Evolutionary conservation across 2,113 vertebrate species (phyloP).

Genomic region (Nothocercus julius): DNA sequence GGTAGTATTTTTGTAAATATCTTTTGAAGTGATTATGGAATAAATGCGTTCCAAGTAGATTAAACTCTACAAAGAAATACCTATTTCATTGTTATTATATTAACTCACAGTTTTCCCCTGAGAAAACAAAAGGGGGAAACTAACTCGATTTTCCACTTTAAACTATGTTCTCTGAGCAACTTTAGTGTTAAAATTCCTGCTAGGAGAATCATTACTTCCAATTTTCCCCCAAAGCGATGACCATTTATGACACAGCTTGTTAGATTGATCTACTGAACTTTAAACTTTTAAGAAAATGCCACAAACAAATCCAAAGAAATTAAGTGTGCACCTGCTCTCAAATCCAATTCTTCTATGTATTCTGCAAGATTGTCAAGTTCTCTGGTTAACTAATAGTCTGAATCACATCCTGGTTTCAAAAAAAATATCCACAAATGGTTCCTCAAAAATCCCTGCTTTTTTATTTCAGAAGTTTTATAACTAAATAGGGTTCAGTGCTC

Average conservation of each 20-base stretch:
- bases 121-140: conserved; percentile 24
- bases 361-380: neutral
- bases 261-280: conserved; percentile 24
- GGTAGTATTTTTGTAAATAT: conserved; percentile 8
- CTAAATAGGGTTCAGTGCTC: conserved; percentile 4
- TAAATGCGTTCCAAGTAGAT: conserved; percentile 8
- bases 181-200: conserved; percentile 45
- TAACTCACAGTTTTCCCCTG: conserved; percentile 3
- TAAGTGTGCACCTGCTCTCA: conserved; percentile 57
- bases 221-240: conserved; percentile 4
- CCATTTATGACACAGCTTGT: conserved; percentile 5
- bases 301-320: conserved; percentile 53
- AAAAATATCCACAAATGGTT: neutral
- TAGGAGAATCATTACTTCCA: conserved; percentile 34
- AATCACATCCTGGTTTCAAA: conserved; percentile 50
- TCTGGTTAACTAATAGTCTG: conserved; percentile 49
- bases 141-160: conserved; percentile 40
- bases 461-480: conserved; percentile 46
- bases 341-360: neutral
- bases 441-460: conserved; percentile 18
- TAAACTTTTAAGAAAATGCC: conserved; percentile 45
- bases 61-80: conserved; percentile 20
- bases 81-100: neutral
- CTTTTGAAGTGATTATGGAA: neutral
- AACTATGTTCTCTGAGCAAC: conserved; percentile 11